Conservation (phyloP, 2,888 invertebrate species). For the Empis stercorea region DNA sequence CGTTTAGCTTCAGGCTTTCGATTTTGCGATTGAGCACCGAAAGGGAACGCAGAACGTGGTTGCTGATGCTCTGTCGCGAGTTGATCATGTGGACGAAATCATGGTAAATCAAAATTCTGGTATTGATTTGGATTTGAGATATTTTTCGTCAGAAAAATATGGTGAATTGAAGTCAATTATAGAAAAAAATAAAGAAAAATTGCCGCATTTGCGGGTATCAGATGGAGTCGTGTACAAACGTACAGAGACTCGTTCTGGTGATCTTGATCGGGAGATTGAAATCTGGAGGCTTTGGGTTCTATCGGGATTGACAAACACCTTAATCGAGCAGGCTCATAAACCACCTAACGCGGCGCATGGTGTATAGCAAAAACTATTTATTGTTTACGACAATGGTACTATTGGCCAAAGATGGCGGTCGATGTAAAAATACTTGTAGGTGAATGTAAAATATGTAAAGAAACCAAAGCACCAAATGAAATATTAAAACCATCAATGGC, state of each 20-base stretch:
- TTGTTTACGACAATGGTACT: conserved; percentile 7
- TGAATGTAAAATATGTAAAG: conserved; percentile 5
- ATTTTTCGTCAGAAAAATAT: conserved; percentile 6
- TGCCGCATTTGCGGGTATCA: conserved; percentile 6
- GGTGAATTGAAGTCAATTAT: background rate
- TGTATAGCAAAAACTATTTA: conserved; percentile 7
- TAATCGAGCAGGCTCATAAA: conserved; percentile 6
- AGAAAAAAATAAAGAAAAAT: conserved; percentile 1
- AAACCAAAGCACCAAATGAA: conserved; percentile 5
- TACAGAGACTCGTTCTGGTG: background rate
- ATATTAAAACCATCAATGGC: conserved; percentile 11
- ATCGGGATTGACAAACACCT: background rate
- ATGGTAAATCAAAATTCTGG: background rate
- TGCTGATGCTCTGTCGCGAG: conserved; percentile 11
- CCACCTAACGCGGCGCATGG: conserved; percentile 5
- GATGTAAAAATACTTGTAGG: conserved; percentile 5
- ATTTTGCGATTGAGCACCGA: too few relatives aligned
- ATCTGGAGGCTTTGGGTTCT: conserved; percentile 9
- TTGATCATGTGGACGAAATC: background rate
- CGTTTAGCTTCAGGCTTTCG: conserved; percentile 1
- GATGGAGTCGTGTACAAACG: conserved; percentile 5
- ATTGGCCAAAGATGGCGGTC: conserved; percentile 12
- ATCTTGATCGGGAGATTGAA: background rate
- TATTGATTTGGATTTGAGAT: conserved; percentile 1
- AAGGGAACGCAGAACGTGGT: conserved; percentile 5